A percentile compares a stretch with the other conserved stretches of the same genome.
phyloP scores from a whole-genome alignment of 2,797 vertebrate genomes.

The Chrosomus eos region DNA sequence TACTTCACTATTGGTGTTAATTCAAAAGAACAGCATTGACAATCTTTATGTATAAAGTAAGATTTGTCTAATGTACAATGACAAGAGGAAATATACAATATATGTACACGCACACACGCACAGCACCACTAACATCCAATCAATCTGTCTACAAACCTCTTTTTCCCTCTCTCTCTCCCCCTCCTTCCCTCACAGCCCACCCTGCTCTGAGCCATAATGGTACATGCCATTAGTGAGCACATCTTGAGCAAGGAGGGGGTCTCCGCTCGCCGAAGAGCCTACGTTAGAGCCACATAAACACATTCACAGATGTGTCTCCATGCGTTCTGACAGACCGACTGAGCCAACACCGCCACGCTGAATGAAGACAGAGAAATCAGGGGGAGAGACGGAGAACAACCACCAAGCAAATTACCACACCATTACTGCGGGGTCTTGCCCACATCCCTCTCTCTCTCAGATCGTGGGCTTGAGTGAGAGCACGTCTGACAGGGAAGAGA shows the following conservation, averaged over 20 bases:
- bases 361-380: slow-evolving; percentile 57
- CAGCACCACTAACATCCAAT: slow-evolving; percentile 28
- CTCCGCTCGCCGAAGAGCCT: slow-evolving; percentile 78
- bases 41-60: not conserved
- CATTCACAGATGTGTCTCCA: slow-evolving; percentile 81
- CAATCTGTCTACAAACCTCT: slow-evolving; percentile 13
- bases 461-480: slow-evolving; percentile 65
- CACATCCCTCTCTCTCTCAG: slow-evolving; percentile 67
- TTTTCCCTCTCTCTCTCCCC: slow-evolving; percentile 45
- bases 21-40: not conserved
- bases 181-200: slow-evolving; percentile 79
- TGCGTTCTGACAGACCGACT: slow-evolving; percentile 63
- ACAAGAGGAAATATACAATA: slow-evolving; percentile 4
- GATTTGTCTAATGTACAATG: slow-evolving; percentile 4
- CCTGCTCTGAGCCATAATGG: slow-evolving; percentile 83
- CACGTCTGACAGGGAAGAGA: slow-evolving; percentile 30
- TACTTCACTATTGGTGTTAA: no score
- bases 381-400: slow-evolving; percentile 61
- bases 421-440: slow-evolving; percentile 61
- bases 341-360: slow-evolving; percentile 21
- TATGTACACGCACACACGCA: slow-evolving; percentile 5
- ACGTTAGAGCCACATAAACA: slow-evolving; percentile 84
- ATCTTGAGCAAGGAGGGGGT: slow-evolving; percentile 74
- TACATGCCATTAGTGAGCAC: slow-evolving; percentile 85
- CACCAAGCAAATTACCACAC: slow-evolving; percentile 60